These are phyloP conservation scores for Macrophya alboannulata DNA, from an alignment of 2,888 invertebrate genomes.

Conservation along the genomic window DNA sequence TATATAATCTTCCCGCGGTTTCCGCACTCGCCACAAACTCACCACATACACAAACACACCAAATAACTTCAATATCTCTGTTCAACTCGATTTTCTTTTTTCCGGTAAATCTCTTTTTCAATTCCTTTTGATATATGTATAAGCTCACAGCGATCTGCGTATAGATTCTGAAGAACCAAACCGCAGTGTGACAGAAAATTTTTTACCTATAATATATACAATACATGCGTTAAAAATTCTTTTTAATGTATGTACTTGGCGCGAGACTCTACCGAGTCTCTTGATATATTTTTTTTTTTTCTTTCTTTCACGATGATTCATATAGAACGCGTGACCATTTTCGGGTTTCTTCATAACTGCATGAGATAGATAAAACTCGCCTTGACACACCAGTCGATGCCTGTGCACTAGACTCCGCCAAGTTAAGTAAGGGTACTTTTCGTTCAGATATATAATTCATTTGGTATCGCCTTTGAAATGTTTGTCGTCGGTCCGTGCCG, in stretches of 20 bases:
- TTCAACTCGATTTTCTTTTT: background rate
- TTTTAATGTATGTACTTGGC: too few species aligned
- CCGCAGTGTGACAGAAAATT: too few species aligned
- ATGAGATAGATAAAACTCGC: conserved; percentile 14
- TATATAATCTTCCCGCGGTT: background rate
- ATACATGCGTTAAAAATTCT: too few species aligned
- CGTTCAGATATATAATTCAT: conserved; percentile 53
- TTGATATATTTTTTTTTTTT: too few species aligned
- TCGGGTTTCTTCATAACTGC: background rate
- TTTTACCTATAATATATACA: too few species aligned
- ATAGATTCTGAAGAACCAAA: too few species aligned
- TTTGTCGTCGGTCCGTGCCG: conserved; percentile 8
- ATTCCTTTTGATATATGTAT: too few species aligned
- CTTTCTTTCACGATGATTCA: background rate
- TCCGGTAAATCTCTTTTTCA: too few species aligned
- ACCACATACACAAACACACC: background rate
- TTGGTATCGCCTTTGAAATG: conserved; percentile 52
- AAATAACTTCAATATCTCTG: background rate
- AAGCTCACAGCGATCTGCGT: too few species aligned
- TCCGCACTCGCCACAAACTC: background rate
- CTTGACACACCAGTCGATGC: background rate
- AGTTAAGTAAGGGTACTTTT: conserved; percentile 43
- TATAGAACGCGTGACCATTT: background rate
- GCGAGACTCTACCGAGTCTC: too few species aligned
- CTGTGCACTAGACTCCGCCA: conserved; percentile 46